A percentile compares a stretch with the other conserved stretches of the same genome.
Conservation (phyloP, 1,140 invertebrate genomes). For the Halesus radiatus region DNA sequence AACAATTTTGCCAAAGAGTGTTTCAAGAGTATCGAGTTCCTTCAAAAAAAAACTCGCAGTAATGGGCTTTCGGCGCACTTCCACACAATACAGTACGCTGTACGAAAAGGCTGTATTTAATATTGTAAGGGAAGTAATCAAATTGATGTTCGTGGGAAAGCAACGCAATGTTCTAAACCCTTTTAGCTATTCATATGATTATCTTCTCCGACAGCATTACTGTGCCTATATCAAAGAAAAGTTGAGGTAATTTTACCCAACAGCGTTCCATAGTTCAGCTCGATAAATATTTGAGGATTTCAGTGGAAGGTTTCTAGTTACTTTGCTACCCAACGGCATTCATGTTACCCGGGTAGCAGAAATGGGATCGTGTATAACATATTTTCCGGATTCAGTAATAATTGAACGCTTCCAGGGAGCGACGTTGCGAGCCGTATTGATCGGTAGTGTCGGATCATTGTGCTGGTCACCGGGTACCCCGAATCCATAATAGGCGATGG, state of each 20-base stretch:
- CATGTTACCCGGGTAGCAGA: constrained; percentile 9
- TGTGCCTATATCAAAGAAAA: neutral
- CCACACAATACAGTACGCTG: no score
- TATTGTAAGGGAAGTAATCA: no score
- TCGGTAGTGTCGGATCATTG: neutral
- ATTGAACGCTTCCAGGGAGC: constrained; percentile 26
- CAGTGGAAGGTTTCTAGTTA: neutral
- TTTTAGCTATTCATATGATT: neutral
- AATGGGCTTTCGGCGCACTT: no score
- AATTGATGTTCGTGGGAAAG: neutral
- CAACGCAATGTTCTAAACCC: neutral
- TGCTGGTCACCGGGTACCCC: neutral
- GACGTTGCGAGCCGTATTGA: neutral
- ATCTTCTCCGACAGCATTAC: neutral
- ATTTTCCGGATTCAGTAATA: constrained; percentile 16
- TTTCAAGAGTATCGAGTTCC: no score
- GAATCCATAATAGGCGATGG: neutral
- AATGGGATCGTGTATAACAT: neutral
- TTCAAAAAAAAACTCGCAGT: no score
- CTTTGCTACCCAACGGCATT: neutral
- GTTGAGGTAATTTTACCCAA: constrained; percentile 6
- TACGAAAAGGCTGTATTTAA: no score
- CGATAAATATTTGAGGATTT: constrained; percentile 6
- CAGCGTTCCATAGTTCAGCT: neutral
- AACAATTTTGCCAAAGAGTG: no score